Evolutionary conservation across 2,113 vertebrate species (phyloP).

Genomic region (Mirounga angustirostris): DNA sequence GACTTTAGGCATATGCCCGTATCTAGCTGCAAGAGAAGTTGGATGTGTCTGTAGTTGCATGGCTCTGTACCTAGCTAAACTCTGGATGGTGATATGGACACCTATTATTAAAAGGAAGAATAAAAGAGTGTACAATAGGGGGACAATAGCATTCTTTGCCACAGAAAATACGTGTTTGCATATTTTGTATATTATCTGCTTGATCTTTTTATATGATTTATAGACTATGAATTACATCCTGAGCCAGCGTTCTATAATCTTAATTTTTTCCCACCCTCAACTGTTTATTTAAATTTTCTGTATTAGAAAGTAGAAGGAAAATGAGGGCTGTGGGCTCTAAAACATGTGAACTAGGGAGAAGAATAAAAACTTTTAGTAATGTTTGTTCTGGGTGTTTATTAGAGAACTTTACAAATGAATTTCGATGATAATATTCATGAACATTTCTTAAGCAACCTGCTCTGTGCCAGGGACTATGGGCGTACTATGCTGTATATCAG

Average conservation of each 20-base stretch:
- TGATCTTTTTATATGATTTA: not conserved
- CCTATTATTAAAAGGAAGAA: conserved; percentile 28
- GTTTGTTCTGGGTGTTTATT: conserved; percentile 20
- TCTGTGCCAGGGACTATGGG: not conserved
- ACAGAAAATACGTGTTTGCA: not conserved
- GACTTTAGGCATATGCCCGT: not conserved
- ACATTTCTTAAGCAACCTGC: conserved; percentile 4
- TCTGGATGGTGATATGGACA: not conserved
- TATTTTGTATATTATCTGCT: conserved; percentile 1
- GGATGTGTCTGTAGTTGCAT: not conserved
- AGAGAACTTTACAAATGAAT: conserved; percentile 4
- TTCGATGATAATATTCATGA: not conserved
- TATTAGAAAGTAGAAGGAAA: not conserved
- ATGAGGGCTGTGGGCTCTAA: not conserved
- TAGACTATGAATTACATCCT: not conserved
- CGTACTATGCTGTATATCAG: not conserved
- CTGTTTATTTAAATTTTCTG: not conserved
- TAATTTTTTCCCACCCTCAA: not conserved
- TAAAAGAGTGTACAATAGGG: not conserved
- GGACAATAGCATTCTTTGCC: not conserved
- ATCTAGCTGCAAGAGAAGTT: not conserved
- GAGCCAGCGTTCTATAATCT: not conserved
- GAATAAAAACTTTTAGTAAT: conserved; percentile 26
- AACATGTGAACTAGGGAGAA: not conserved
- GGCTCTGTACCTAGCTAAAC: not conserved